Evolutionary conservation across 2,888 invertebrate species (phyloP), one percentile per base, ranked within the genome.

Genomic region (Polia nebulosa): DNA sequence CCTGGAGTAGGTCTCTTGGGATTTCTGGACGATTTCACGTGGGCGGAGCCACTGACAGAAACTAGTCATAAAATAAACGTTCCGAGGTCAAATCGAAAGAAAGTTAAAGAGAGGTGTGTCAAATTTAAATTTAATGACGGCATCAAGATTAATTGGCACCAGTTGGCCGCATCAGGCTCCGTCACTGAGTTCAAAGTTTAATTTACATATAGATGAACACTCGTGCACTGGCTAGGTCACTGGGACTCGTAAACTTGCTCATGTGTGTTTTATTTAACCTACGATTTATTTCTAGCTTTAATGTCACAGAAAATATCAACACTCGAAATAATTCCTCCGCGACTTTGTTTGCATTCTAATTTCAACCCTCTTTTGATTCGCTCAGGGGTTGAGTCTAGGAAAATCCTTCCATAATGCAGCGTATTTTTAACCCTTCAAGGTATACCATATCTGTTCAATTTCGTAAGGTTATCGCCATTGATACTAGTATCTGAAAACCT

Each of bases 201-300:
- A 81, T 81, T 82, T 66, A 58, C 78, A 82, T 78, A 78, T 72
- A 70, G 32, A 81, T 72, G 82, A 68, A 65, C 65, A 56, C 49
- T 58, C 29, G 49, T 25, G 59, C 47, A 27, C 17, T 45, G 36
- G 69, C 44, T 74, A 59, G 74, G 74, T 80, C 64, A 82, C 57
- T 77, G 58, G 75, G 58, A 52, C 74, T 76, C 47, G 58, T 25
- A 25, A 72, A 76, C 58, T 62, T 39, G 71, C 52, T 52, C 66
- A 60, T 22, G 60, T 57, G 65, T 55, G 32, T 58, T 66, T 77
- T 64, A 70, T 73, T 68, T 55, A 44, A 39, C 11, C 15, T 15
- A 29, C 22, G 22, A 56, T n/a, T 36, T 22, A 68, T 36, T 68
- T 68, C 44, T 29, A 32, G 7, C 8, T 41, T 17, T 32, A 32